Evolutionary conservation across 1,140 invertebrate species (phyloP), one percentile per base, ranked within the genome.

Genomic region (Drosophila ambigua): DNA sequence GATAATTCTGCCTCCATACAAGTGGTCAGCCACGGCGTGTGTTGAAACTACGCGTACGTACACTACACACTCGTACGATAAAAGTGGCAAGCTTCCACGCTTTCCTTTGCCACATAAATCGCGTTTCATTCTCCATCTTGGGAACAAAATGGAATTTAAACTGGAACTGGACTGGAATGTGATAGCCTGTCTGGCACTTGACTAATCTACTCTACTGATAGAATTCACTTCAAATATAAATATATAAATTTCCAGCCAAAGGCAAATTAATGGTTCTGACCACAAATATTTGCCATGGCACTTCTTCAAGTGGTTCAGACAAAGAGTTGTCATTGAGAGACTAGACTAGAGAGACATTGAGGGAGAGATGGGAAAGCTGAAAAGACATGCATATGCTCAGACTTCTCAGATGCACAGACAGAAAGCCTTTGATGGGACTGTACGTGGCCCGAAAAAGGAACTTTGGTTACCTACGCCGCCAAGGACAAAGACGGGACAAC

Each of bases 401-500:
- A 20, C 20, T 6, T 46, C 44, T 11, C 16, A 26, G 9, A 26
- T 20, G 20, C 45, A 54, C 39, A 11, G 35, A n/a, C 35, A 44
- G 13, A 5, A 23, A 15, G 16, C 26, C 39, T 55, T 73, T 55
- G 69, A 4, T 5, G 45, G 28, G 28, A 64, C 71, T 73, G 71
- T 73, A 73, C 71, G 1, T 28, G 15, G 26, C 20, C 20, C 20
- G 20, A 43, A n/a, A 46, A 66, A 23, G 13, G 13, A 15, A 9
- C 31, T 39, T 39, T 62, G 66, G 51, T 68, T 68, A 67, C 62
- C 65, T 68, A 55, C 65, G 54, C 20, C 8, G 62, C 63, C 69
- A 83, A 44, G 79, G 79, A 80, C 77, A 83, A 71, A 72, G 48
- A 35, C 31, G 31, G 31, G 31, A 11, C 2, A 9, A 9, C 4